Evolutionary conservation across 37 sponge, comb jelly and placozoan species (phyloP).

Genomic region (Diacarnus erythraeanus): DNA sequence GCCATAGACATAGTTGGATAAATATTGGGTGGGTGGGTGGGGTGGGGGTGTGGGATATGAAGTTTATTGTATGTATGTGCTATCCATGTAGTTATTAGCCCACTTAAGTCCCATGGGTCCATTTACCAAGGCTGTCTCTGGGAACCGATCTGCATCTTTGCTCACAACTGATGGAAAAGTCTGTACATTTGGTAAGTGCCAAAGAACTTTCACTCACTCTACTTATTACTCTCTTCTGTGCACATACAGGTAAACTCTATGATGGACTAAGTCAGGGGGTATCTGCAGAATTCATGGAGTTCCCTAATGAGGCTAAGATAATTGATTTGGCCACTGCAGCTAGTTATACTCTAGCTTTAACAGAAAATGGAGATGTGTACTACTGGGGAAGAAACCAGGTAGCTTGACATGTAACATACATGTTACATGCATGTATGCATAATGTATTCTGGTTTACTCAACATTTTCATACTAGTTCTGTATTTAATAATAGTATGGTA

Average conservation of each 20-base stretch:
- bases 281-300: slow-evolving; percentile 21
- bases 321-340: slow-evolving; percentile 43
- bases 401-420: background rate
- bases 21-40: too few relatives aligned
- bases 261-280: slow-evolving; percentile 6
- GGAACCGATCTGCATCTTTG: slow-evolving; percentile 27
- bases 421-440: background rate
- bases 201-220: too few relatives aligned
- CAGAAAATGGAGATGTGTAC: slow-evolving; percentile 71
- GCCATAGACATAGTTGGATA: background rate
- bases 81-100: slow-evolving; percentile 14
- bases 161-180: slow-evolving; percentile 36
- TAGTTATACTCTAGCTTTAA: slow-evolving; percentile 56
- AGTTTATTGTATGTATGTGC: background rate
- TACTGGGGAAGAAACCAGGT: slow-evolving; percentile 57
- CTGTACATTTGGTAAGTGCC: slow-evolving; percentile 54
- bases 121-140: slow-evolving; percentile 47
- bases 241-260: slow-evolving; percentile 39
- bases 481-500: background rate
- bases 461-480: background rate
- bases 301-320: slow-evolving; percentile 37
- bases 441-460: background rate
- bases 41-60: too few relatives aligned
- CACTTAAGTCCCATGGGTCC: slow-evolving; percentile 54
- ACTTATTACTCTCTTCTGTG: background rate